These are phyloP conservation scores for Umimayanthus kanabou DNA, from an alignment of 92 coral and sea anemone genomes.

Conservation along the genomic window DNA sequence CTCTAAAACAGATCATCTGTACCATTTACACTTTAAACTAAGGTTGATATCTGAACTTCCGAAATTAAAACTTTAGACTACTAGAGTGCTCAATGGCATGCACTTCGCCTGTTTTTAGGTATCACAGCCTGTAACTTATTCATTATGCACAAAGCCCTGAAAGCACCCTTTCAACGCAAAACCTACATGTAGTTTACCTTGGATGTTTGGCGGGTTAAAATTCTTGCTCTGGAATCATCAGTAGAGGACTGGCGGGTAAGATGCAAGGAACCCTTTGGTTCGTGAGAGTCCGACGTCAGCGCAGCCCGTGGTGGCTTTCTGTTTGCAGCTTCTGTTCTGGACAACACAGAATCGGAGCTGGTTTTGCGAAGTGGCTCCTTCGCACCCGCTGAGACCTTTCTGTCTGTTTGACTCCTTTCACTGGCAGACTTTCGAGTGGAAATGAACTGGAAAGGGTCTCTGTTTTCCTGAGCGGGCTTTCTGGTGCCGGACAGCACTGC, in stretches of 20 bases:
- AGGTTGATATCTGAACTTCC: background rate
- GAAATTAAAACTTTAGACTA: too few relatives aligned
- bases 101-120: too few relatives aligned
- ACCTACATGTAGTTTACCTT: background rate
- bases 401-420: constrained; percentile 12
- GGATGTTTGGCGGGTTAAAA: constrained; percentile 23
- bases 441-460: constrained; percentile 41
- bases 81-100: too few relatives aligned
- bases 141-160: too few relatives aligned
- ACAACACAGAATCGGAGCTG: constrained; percentile 15
- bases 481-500: background rate
- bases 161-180: background rate
- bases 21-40: too few relatives aligned
- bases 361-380: constrained; percentile 42
- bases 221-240: constrained; percentile 25
- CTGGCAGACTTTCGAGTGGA: background rate
- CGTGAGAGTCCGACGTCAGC: constrained; percentile 9
- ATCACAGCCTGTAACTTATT: background rate
- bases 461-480: constrained; percentile 22
- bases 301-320: background rate
- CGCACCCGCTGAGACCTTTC: background rate
- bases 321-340: constrained; percentile 14
- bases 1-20: too few relatives aligned
- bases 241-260: constrained; percentile 18
- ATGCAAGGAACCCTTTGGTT: background rate